Evolutionary conservation across 2,797 vertebrate genomes (phyloP).

Genomic region (Apogon talboti): DNA sequence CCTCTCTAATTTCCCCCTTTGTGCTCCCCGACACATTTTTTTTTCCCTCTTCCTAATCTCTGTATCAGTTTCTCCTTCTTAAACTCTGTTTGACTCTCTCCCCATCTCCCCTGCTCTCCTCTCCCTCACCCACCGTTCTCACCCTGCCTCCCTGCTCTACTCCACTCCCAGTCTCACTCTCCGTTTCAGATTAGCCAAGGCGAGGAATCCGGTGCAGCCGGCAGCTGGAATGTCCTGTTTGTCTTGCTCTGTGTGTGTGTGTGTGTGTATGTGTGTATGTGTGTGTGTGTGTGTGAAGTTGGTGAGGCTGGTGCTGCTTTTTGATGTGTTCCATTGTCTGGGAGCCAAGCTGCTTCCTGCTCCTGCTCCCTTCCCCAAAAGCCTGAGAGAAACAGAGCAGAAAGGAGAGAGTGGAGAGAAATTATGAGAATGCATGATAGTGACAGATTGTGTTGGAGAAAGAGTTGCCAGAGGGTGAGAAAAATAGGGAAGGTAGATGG

Average conservation of each 20-base stretch:
- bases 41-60: neutral
- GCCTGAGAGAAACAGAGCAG: conserved; percentile 68
- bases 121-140: conserved; percentile 63
- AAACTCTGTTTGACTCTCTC: conserved; percentile 43
- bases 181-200: conserved; percentile 82
- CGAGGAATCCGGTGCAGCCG: conserved; percentile 86
- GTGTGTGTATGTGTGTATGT: conserved; percentile 68
- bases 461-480: conserved; percentile 30
- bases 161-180: conserved; percentile 80
- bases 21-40: conserved; percentile 27
- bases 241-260: conserved; percentile 79
- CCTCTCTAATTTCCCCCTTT: conserved; percentile 14
- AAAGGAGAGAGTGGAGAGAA: conserved; percentile 43
- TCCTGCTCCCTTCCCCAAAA: conserved; percentile 66
- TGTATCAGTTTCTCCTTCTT: conserved; percentile 47
- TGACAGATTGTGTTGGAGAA: conserved; percentile 44
- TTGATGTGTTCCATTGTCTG: conserved; percentile 88
- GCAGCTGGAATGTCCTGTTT: conserved; percentile 90
- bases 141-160: conserved; percentile 59
- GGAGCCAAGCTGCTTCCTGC: conserved; percentile 87
- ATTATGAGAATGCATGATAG: conserved; percentile 38
- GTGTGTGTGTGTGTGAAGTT: conserved; percentile 71
- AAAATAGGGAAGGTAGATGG: conserved; percentile 23
- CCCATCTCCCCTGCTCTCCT: conserved; percentile 47
- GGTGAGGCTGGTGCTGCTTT: conserved; percentile 82